Base-by-base conservation (phyloP, 2,113 vertebrate genomes). In the Brienomyrus brachyistius region DNA sequence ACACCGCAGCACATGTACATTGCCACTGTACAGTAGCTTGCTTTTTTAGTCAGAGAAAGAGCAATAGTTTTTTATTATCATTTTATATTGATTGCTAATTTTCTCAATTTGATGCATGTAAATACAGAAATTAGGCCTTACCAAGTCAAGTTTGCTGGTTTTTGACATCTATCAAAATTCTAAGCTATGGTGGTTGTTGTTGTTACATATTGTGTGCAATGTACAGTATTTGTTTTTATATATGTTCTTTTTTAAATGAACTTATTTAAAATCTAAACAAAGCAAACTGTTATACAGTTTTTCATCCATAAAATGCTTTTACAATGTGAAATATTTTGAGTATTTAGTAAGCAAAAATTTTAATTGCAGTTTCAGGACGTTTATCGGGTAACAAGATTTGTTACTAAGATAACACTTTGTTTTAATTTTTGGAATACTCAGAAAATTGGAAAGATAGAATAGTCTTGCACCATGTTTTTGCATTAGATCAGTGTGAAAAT, bases 1-100 rank as follows among this genome's bases (percentile, higher is more conserved):
- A 47, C 90, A 91, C 92, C 91, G 89, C 77, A 92, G 83, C 83
- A 94, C 90, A 94, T 94, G 93, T 92, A 90, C 5, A 56, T 88
- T 40, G 84, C 90, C 52, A 54, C 91, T 93, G 92, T 92, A 93
- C 31, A 31, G 31, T 31, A 31, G 92, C 48, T 91, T 94, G 93
- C 92, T 48, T 45, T 93, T 91, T 92, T 27, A 27, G 21, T 45
- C 86, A 50, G 2, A 3, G 66, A 47, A 35, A 48, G 56, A 51
- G 3, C 31, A 70, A 43, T 17, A 43, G 6, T 23, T 31, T 35
- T 83, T 51, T 66, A 50, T 47, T 51, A 31, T 27, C 2, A n/a
- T 66, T n/a, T 62, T 31, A 8, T 35, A 50, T 77, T 31, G 27
- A 77, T 82, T 80, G 31, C 62, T 59, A 7, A 31, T 74, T 89